phyloP scores from a whole-genome alignment of 2,888 invertebrate species.

The Tetranychus piercei region DNA sequence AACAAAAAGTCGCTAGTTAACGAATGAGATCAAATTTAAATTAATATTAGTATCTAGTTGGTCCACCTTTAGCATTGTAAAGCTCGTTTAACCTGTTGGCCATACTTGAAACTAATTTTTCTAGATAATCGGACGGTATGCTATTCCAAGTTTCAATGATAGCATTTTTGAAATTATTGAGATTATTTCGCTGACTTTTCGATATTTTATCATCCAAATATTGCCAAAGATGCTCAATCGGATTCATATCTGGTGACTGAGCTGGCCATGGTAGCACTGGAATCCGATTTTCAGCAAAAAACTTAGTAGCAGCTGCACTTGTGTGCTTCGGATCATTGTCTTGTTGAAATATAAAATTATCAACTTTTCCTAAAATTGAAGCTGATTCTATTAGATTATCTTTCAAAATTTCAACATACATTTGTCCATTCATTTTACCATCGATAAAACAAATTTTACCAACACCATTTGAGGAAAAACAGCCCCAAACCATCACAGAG shows the following conservation, averaged over 20 bases:
- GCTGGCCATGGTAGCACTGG: conserved; percentile 16
- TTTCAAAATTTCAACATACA: conserved; percentile 18
- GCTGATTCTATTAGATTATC: conserved; percentile 17
- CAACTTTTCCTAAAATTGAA: conserved; percentile 10
- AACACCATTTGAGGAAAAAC: no score
- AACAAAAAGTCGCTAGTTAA: no score
- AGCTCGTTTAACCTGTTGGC: background rate
- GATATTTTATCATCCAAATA: background rate
- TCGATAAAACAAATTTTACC: no score
- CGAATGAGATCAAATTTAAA: no score
- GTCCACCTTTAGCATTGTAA: background rate
- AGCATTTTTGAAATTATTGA: background rate
- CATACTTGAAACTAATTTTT: background rate
- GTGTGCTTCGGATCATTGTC: no score
- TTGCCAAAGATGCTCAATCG: background rate
- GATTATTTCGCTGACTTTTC: background rate
- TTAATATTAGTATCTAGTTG: background rate
- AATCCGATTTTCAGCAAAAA: conserved; percentile 17
- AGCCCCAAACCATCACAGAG: no score
- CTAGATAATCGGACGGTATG: background rate
- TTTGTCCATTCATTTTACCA: conserved; percentile 13
- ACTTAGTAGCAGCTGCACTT: conserved; percentile 14
- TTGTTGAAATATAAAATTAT: conserved; percentile 20
- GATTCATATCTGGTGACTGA: conserved; percentile 10
- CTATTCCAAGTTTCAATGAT: background rate